phyloP scores from a whole-genome alignment of 92 coral and sea anemone species.

The Montipora capitata region DNA sequence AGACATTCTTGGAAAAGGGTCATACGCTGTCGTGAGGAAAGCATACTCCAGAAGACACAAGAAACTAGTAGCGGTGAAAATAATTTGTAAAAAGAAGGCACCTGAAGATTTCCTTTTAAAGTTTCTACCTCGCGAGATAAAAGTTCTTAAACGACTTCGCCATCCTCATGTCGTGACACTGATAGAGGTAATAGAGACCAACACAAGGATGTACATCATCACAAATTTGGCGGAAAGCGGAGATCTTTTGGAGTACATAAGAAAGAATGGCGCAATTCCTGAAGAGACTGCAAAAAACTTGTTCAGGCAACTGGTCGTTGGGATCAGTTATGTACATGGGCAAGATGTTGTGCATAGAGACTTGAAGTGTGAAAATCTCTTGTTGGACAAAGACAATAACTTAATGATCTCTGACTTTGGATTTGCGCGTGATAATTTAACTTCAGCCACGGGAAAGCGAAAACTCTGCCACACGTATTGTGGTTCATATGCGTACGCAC shows the following conservation, averaged over 20 bases:
- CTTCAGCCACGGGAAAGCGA: slow-evolving; percentile 93
- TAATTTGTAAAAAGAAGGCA: slow-evolving; percentile 98
- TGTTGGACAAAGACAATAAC: slow-evolving; percentile 89
- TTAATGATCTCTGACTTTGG: slow-evolving; percentile 98
- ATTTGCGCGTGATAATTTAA: slow-evolving; percentile 92
- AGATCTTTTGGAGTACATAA: slow-evolving; percentile 90
- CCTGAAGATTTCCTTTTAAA: slow-evolving; percentile 97
- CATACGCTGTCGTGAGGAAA: slow-evolving; percentile 95
- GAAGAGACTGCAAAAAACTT: slow-evolving; percentile 74
- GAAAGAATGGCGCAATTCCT: slow-evolving; percentile 88
- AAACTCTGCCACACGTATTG: slow-evolving; percentile 98
- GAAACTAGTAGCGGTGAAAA: slow-evolving; percentile 93
- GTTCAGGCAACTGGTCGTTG: slow-evolving; percentile 85
- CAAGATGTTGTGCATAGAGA: slow-evolving; percentile 97
- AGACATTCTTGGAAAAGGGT: slow-evolving; percentile 96
- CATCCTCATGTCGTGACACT: slow-evolving; percentile 88
- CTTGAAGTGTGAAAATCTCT: slow-evolving; percentile 94
- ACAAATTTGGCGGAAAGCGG: slow-evolving; percentile 96
- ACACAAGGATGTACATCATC: slow-evolving; percentile 97
- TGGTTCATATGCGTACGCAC: slow-evolving; percentile 99
- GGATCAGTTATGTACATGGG: slow-evolving; percentile 87
- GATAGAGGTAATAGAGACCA: slow-evolving; percentile 97
- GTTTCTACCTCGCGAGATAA: slow-evolving; percentile 97
- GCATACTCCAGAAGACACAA: slow-evolving; percentile 96
- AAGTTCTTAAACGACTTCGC: slow-evolving; percentile 90